Evolutionary conservation across 2,888 invertebrate genomes (phyloP).

Genomic region (Eumerus sabulonum): DNA sequence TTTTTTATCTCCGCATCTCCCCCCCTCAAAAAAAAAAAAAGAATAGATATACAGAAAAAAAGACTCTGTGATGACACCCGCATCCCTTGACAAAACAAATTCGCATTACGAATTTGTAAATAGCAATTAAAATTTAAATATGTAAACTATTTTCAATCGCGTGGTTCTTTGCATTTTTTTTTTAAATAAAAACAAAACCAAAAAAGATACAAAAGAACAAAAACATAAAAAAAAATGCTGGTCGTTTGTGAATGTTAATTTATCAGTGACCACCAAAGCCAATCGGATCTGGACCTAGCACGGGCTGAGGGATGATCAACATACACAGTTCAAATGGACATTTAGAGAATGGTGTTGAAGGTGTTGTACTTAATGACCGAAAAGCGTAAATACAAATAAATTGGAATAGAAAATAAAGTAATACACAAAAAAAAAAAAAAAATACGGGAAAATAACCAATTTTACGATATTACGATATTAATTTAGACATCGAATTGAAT

Average conservation of each 20-base stretch:
- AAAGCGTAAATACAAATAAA: slow-evolving; percentile 61
- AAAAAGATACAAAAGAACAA: too few relatives aligned
- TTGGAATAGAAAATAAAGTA: slow-evolving; percentile 45
- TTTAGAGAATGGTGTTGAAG: slow-evolving; percentile 35
- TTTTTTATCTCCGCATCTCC: neutral
- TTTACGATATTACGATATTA: slow-evolving; percentile 61
- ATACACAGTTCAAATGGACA: slow-evolving; percentile 8
- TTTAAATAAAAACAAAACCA: neutral
- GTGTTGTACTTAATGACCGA: slow-evolving; percentile 49
- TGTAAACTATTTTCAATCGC: slow-evolving; percentile 68
- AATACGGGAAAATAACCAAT: slow-evolving; percentile 34
- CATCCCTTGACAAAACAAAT: slow-evolving; percentile 66
- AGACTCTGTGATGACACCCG: slow-evolving; percentile 25
- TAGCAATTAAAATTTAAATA: slow-evolving; percentile 69
- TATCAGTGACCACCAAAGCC: slow-evolving; percentile 63
- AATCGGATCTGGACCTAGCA: slow-evolving; percentile 13
- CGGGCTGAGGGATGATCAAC: slow-evolving; percentile 3
- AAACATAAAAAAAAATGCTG: too few relatives aligned
- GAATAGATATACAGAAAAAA: neutral
- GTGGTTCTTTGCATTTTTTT: slow-evolving; percentile 22
- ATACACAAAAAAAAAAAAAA: slow-evolving; percentile 1
- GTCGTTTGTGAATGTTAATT: slow-evolving; percentile 67
- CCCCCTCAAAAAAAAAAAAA: slow-evolving; percentile 10
- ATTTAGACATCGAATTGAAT: slow-evolving; percentile 59
- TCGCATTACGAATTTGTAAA: slow-evolving; percentile 68